These are phyloP conservation scores for Myathropa florea DNA, from an alignment of 2,888 invertebrate species.

Conservation along the genomic window DNA sequence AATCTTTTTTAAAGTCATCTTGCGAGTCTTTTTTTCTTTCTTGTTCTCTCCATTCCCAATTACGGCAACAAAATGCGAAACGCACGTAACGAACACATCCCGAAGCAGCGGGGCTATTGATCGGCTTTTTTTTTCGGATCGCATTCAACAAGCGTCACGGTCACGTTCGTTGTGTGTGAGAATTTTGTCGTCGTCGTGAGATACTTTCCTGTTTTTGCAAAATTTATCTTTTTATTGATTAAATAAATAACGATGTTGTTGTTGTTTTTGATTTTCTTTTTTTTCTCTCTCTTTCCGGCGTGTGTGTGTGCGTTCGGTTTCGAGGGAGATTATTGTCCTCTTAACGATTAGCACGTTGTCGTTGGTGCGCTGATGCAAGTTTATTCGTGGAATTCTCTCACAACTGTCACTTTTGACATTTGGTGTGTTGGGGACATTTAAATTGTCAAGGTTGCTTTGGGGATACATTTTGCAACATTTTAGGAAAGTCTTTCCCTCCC, in stretches of 20 bases:
- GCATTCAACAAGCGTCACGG: constrained; percentile 1
- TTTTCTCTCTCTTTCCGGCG: background rate
- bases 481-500: too few relatives aligned
- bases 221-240: background rate
- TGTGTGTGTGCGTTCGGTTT: background rate
- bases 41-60: background rate
- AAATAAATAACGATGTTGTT: constrained; percentile 17
- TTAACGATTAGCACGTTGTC: background rate
- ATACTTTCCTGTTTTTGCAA: background rate
- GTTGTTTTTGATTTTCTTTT: background rate
- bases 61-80: constrained; percentile 2
- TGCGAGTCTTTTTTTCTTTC: background rate
- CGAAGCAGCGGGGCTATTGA: background rate
- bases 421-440: background rate
- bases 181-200: background rate
- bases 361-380: constrained; percentile 2
- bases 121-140: background rate
- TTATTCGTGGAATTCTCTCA: background rate
- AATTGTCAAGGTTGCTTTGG: too few relatives aligned
- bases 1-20: background rate
- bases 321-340: constrained; percentile 14
- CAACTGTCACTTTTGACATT: constrained; percentile 8
- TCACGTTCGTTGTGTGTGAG: background rate
- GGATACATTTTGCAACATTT: too few relatives aligned
- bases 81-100: background rate